These are phyloP conservation scores for Hemicentrotus pulcherrimus DNA, from an alignment of 35 echinoderm and acorn worm species.

Conservation along the genomic window DNA sequence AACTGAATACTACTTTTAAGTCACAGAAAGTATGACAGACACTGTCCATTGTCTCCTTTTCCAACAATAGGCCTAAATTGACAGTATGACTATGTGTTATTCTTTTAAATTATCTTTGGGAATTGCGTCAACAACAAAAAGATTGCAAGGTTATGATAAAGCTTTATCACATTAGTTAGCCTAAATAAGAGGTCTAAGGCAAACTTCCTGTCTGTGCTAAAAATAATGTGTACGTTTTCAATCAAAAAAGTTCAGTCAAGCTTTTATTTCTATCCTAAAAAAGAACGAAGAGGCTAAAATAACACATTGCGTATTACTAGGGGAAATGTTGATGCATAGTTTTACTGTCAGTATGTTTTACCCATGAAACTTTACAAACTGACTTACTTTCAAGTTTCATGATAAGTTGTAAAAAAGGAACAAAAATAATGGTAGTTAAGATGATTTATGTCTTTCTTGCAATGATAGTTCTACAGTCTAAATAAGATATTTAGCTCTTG, in stretches of 20 bases:
- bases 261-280: not conserved
- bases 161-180: not conserved
- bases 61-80: not conserved
- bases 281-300: not conserved
- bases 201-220: not conserved
- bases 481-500: too few relatives aligned
- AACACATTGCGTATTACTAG: not conserved
- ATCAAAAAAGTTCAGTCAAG: not conserved
- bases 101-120: not conserved
- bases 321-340: not conserved
- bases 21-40: too few relatives aligned
- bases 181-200: not conserved
- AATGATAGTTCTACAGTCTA: too few relatives aligned
- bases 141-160: conserved; percentile 4
- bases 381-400: too few relatives aligned
- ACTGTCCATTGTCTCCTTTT: not conserved
- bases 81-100: not conserved
- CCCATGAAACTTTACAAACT: too few relatives aligned
- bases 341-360: not conserved
- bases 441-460: too few relatives aligned
- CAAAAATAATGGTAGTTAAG: too few relatives aligned
- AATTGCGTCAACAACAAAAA: not conserved
- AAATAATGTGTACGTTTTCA: not conserved
- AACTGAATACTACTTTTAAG: too few relatives aligned
- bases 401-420: too few relatives aligned